Base-by-base conservation (phyloP, 2,797 vertebrate species). In the Erithacus rubecula region DNA sequence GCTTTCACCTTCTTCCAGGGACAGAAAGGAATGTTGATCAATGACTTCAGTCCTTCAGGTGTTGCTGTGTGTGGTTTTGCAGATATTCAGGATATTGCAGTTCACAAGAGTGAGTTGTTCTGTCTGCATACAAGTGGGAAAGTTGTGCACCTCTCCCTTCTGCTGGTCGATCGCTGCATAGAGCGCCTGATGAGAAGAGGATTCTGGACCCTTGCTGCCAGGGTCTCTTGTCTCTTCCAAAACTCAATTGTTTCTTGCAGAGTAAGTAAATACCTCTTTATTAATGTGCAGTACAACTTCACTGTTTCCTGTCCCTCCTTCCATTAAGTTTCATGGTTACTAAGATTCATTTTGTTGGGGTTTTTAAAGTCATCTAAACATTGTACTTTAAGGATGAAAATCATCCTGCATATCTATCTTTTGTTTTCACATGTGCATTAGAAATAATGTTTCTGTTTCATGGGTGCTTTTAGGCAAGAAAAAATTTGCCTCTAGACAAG, bases 51-150 rank as follows among this genome's bases (percentile, higher is more conserved):
- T 44, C 27, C 13, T 64, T 72, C 21, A 58, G 7, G 8, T 62
- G n/a, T 75, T 92, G 47, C 14, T 94, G 58, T 30, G 24, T 92
- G 52, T 94, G 75, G 11, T 63, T 84, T 96, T 96, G 37, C 95
- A 99, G 99, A 99, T 96, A 96, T 99, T 96, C 97, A 98, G 65
- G 99, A 99, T 74, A 89, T 99, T 15, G 98, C 98, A 14, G 97
- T 99, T 77, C 98, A 98, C 95, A 99, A 98, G 95, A 99, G 94
- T 22, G 99, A 99, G 94, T 97, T 99, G 68, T 99, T 99, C 97
- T 99, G 99, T 96, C 98, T 99, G 55, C 98, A 99, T 43, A 97
- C 96, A 12, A 98, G 97, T 30, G 99, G 99, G 19, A 98, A 94
- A 72, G 97, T 99, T 72, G 98, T 98, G 23, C 99, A 99, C 96